These are phyloP conservation scores for Pipistrellus pygmaeus DNA, from an alignment of 2,797 vertebrate species.

Conservation along the genomic window DNA sequence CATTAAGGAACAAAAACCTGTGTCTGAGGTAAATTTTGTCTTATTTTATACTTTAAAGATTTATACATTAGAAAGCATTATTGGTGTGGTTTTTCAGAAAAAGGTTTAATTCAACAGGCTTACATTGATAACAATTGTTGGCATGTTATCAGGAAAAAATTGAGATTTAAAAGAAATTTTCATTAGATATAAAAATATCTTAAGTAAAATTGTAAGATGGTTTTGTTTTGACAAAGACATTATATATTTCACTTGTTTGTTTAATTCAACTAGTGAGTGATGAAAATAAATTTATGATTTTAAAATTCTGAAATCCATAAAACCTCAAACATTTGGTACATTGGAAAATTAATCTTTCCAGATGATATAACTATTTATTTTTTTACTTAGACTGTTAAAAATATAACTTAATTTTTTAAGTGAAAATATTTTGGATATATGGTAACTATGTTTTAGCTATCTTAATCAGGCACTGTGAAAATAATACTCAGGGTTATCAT, in stretches of 20 bases:
- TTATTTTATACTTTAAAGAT: conserved; percentile 63
- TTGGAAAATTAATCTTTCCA: conserved; percentile 61
- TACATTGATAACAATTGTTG: conserved; percentile 24
- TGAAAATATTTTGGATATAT: conserved; percentile 43
- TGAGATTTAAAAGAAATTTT: background rate
- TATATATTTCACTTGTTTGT: conserved; percentile 39
- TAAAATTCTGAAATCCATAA: conserved; percentile 29
- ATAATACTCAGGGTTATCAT: background rate
- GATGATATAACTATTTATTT: background rate
- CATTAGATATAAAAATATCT: conserved; percentile 17
- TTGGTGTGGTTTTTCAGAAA: conserved; percentile 37
- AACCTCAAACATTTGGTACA: conserved; percentile 23
- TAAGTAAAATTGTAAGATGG: background rate
- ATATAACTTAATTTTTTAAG: conserved; percentile 61
- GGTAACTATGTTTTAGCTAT: conserved; percentile 2
- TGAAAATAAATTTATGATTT: conserved; percentile 45
- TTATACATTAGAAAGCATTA: conserved; percentile 60
- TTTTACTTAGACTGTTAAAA: background rate
- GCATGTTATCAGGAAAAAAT: background rate
- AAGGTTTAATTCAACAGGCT: background rate
- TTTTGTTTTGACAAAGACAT: conserved; percentile 61
- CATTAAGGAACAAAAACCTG: conserved; percentile 73
- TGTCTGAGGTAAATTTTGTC: conserved; percentile 80
- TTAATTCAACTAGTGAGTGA: conserved; percentile 22
- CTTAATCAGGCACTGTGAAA: background rate